Base-by-base conservation (phyloP, 2,888 invertebrate species). In the Cacoxenus indagator region DNA sequence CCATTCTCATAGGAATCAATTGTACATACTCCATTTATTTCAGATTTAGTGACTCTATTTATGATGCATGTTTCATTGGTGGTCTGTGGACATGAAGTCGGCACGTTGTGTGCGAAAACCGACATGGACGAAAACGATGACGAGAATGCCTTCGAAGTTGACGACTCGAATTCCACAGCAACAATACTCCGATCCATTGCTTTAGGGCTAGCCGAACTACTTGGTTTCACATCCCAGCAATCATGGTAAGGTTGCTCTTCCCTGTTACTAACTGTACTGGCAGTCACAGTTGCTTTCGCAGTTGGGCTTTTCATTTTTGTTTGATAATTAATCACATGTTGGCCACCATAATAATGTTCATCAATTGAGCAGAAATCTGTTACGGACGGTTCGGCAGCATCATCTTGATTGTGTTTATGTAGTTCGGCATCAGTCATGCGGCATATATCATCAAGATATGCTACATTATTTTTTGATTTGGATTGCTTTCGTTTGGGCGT, bases 321-420 rank as follows among this genome's bases (percentile, higher is more conserved):
- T 37, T 37, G 37, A 37, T 37, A 11, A 37, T 37, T 37, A 37
- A 37, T 8, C 37, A 37, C 37, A 1, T 8, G 8, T 37, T 37
- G 37, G 37, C 14, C 37, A 37, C 14, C 9, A 11, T 37, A 14
- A 11, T 37, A 14, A 11, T 78, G 73, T 76, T 78, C 72, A 74
- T 77, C 76, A 71, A 71, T 75, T 75, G 73, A 71, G 72, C 70
- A 73, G 69, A 69, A 67, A 71, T 83, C 75, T 64, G 73, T 75
- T 68, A 74, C 75, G 74, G 78, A 79, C 76, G 81, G 81, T 72
- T 74, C 75, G 66, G 79, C 79, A 46, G 75, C 74, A 70, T 78
- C 77, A 74, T 78, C 77, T 67, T 75, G 75, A 67, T 80, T 82
- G 78, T 69, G n/a, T 59, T 17, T 27, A 57, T 19, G 57, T n/a